Evolutionary conservation across 1,140 invertebrate species (phyloP), one percentile per base, ranked within the genome.

Genomic region (Paracyclopina nana): DNA sequence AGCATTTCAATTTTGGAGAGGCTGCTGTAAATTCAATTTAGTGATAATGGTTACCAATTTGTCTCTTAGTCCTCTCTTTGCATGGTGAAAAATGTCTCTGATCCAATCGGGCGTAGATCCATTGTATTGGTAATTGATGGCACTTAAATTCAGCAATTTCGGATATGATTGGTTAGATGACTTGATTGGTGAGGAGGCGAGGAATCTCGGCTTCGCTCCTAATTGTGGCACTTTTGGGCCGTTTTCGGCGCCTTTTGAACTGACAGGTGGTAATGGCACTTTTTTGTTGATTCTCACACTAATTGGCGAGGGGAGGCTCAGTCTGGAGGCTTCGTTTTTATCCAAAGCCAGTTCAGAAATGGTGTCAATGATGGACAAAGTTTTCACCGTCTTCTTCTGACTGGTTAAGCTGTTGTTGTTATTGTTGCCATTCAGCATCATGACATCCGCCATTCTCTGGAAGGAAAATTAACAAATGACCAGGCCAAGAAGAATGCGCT

Each of bases 71-170:
- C 45, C 45, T 26, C 27, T 44, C 28, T 28, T 28, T 16, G 27
- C 25, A 16, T 29, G 27, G 24, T 28, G 20, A 30, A 48, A 48
- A 22, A 48, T 48, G 12, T 48, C 45, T 27, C 45, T 11, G 25
- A 48, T 48, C 45, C 45, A 48, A 48, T 48, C 45, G n/a, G 45
- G 45, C 14, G 45, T 48, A 28, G 45, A 25, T 28, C 45, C 11
- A 28, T 46, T 20, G 43, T n/a, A 11, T 22, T 24, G 3, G 43
- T 38, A 20, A 38, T 20, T 38, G 34, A 38, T 38, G 34, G 34
- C 34, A 38, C 34, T 38, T 20, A 38, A 4, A 20, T 38, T 38
- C n/a, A 38, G 20, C 34, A n/a, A n/a, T 8, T 38, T 20, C 9
- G n/a, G n/a, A n/a, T 38, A 16, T n/a, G 34, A 38, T 20, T 5